Evolutionary conservation across 2,113 vertebrate species (phyloP), one percentile per base, ranked within the genome.

Genomic region (Etheostoma cragini): DNA sequence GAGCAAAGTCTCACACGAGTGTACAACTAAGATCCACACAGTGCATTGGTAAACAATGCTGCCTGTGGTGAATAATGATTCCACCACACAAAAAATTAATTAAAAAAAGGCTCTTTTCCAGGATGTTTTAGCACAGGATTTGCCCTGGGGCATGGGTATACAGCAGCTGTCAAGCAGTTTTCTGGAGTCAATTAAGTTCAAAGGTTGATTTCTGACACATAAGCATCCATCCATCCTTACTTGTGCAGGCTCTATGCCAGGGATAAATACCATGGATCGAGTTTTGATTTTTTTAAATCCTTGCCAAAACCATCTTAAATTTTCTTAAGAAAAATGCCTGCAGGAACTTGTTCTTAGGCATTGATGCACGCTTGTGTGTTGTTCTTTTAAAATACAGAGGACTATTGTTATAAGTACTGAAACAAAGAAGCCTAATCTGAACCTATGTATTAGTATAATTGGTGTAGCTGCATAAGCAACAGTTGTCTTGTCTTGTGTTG

Each of bases 1-100:
- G 60, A 73, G 26, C 19, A 47, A 76, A 58, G 17, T 42, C 65
- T 53, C 47, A 65, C 53, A 19, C 0, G 0, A 58, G 15, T 19
- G 57, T 7, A 67, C 21, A 64, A 24, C 66, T 30, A 58, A 57
- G 11, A 61, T 49, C 1, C 15, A 26, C 49, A 38, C 24, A 52
- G 8, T 16, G 15, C 1, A 61, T 54, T 56, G 42, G 47, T 72
- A 75, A 83, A 82, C 77, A 72, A 57, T 47, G 56, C 63, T 76
- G 75, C 64, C 72, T 63, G 14, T 76, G 66, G 54, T 30, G 65
- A 50, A 19, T 26, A 53, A 30, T 17, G 6, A 1, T 50, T 61
- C 22, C 22, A 47, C 35, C 38, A 33, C 57, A 73, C 68, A 71
- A 72, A 70, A 50, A 68, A 26, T 26, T 24, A n/a, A 52, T 6